Evolutionary conservation across 2,113 vertebrate species (phyloP).

Genomic region (Mormyrus lacerda): DNA sequence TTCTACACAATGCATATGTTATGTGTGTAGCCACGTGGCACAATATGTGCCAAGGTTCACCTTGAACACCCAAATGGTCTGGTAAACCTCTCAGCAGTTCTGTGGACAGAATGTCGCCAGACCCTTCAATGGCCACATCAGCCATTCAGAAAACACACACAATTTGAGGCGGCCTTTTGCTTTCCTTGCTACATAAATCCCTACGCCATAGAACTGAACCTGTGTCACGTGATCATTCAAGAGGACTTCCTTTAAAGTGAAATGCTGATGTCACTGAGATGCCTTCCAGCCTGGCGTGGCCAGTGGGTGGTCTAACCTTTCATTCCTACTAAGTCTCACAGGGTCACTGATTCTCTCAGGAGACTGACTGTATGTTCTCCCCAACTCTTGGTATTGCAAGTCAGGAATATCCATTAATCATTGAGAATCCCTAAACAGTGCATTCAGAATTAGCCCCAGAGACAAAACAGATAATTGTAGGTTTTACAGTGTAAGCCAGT

Average conservation of each 20-base stretch:
- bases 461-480: not conserved
- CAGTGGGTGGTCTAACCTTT: not conserved
- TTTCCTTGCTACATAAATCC: not conserved
- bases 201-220: not conserved
- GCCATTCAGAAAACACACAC: not conserved
- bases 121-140: not conserved
- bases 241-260: not conserved
- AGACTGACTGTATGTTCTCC: not conserved
- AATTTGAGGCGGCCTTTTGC: not conserved
- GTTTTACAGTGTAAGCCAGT: not conserved
- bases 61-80: not conserved
- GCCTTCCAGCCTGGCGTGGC: not conserved
- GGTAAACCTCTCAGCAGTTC: not conserved
- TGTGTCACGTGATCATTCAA: not conserved
- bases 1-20: not conserved
- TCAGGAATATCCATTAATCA: not conserved
- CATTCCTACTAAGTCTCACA: not conserved
- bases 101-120: not conserved
- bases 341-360: not conserved
- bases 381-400: not conserved
- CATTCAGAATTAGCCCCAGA: not conserved
- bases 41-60: not conserved
- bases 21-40: not conserved
- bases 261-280: not conserved
- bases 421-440: not conserved